Percentiles rank a stretch among this genome's conserved stretches.
Evolutionary conservation across 2,888 invertebrate genomes (phyloP).

Genomic region (Ceratothoa steindachneri): DNA sequence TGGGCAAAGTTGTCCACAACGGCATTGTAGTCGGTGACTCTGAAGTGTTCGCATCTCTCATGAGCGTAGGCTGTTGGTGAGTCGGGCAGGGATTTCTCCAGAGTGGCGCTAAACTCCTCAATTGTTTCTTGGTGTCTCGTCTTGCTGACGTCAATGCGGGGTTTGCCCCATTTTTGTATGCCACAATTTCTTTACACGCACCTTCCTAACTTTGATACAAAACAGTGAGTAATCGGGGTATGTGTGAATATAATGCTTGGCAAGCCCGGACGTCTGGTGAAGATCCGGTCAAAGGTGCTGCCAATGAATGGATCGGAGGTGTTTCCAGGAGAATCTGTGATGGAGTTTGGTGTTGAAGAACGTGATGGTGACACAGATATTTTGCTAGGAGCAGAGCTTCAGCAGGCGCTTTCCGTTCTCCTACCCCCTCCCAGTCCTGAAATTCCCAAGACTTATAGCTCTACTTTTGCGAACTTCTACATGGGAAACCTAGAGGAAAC

Average conservation of each 20-base stretch:
- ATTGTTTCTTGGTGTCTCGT: background rate
- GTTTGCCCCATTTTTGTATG: too few relatives aligned
- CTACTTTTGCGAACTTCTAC: too few relatives aligned
- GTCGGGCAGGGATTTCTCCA: too few relatives aligned
- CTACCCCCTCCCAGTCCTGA: slow-evolving; percentile 3
- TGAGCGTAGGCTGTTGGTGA: too few relatives aligned
- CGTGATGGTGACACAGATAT: slow-evolving; percentile 1
- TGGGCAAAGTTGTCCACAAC: too few relatives aligned
- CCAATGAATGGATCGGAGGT: slow-evolving; percentile 11
- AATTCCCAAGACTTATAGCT: background rate
- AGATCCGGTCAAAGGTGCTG: slow-evolving; percentile 16
- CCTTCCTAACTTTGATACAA: slow-evolving; percentile 2
- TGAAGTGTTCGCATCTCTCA: too few relatives aligned
- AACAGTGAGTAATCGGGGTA: slow-evolving; percentile 1
- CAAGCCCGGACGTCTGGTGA: background rate
- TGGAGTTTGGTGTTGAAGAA: background rate
- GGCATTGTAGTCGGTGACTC: too few relatives aligned
- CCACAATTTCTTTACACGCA: too few relatives aligned
- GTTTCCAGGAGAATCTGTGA: slow-evolving; percentile 19
- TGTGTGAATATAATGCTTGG: too few relatives aligned
- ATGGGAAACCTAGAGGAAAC: too few relatives aligned
- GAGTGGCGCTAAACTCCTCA: background rate
- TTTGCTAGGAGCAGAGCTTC: background rate
- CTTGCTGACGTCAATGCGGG: too few relatives aligned
- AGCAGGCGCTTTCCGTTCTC: slow-evolving; percentile 14